Evolutionary conservation across 2,797 vertebrate genomes (phyloP).

Genomic region (Microtus obscurus): DNA sequence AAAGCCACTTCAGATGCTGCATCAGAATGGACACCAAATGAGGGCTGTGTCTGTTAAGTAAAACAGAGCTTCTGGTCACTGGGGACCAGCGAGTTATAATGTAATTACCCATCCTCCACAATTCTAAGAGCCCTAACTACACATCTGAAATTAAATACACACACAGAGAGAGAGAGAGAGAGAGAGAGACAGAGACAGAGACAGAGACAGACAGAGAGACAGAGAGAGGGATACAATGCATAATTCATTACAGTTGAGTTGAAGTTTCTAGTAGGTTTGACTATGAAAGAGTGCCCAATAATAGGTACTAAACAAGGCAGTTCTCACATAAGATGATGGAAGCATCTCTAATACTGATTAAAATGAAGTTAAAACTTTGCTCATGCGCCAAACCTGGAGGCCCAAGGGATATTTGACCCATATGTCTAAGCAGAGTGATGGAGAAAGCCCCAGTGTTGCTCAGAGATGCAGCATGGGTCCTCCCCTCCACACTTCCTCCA

Average conservation of each 20-base stretch:
- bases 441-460: background rate
- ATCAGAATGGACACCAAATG: conserved; percentile 35
- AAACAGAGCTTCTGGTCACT: background rate
- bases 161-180: no score
- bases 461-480: background rate
- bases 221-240: background rate
- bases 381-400: background rate
- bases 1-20: conserved; percentile 34
- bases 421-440: background rate
- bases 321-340: background rate
- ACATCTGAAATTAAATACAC: background rate
- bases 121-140: conserved; percentile 3
- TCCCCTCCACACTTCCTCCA: background rate
- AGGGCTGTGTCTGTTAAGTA: background rate
- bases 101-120: background rate
- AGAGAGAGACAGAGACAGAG: no score
- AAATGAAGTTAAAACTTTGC: background rate
- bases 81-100: background rate
- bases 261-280: background rate
- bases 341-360: background rate
- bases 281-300: background rate
- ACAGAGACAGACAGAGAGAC: no score
- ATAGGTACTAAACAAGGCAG: background rate
- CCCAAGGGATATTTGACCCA: background rate
- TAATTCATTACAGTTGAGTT: conserved; percentile 34